phyloP scores from a whole-genome alignment of 2,113 vertebrate species.

The Vanacampus margaritifer region DNA sequence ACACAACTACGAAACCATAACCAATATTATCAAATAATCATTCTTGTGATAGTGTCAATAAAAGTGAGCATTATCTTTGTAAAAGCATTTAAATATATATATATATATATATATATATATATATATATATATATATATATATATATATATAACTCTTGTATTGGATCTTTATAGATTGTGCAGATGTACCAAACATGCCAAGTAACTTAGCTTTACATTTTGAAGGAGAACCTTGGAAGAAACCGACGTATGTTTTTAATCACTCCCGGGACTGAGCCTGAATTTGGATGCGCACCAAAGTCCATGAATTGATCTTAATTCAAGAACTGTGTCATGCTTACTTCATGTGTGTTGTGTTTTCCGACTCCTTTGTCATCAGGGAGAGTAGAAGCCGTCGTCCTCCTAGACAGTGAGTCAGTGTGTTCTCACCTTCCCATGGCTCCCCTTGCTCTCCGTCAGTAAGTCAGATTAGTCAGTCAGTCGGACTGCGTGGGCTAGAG shows the following conservation, averaged over 20 bases:
- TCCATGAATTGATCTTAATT: constrained; percentile 5
- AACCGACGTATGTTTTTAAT: constrained; percentile 18
- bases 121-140: too few species aligned
- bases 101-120: too few species aligned
- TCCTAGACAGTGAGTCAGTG: constrained; percentile 71
- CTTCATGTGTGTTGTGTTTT: constrained; percentile 11
- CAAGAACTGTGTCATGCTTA: neutral
- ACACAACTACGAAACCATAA: neutral
- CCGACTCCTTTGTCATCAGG: constrained; percentile 19
- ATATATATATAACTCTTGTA: too few species aligned
- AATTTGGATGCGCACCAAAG: neutral
- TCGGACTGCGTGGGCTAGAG: constrained; percentile 53
- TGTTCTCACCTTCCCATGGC: constrained; percentile 57
- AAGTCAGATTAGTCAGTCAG: constrained; percentile 41
- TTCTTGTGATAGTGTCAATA: neutral
- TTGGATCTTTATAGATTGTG: neutral
- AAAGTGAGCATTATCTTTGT: neutral
- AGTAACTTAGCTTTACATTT: neutral
- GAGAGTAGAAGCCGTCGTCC: constrained; percentile 35
- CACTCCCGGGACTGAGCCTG: neutral
- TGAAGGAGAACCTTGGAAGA: neutral
- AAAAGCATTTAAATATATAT: neutral
- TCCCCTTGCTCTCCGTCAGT: constrained; percentile 38
- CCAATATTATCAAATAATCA: neutral
- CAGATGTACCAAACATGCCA: neutral